A percentile compares a stretch with the other conserved stretches of the same genome.
phyloP scores from a whole-genome alignment of 2,797 vertebrate genomes.

The Cirrhinus molitorella region DNA sequence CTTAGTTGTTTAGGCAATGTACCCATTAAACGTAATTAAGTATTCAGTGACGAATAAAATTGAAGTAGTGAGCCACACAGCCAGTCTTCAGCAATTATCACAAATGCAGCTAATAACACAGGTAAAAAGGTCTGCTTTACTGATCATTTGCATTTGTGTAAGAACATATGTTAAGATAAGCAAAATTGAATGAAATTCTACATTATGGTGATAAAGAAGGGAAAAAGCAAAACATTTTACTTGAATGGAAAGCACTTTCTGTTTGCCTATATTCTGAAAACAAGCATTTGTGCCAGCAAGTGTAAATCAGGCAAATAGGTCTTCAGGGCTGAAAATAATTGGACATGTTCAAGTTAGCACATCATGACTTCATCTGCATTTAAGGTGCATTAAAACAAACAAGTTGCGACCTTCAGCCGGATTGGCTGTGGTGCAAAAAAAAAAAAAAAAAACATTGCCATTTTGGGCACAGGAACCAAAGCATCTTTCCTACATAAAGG shows the following conservation, averaged over 20 bases:
- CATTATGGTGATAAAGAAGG: neutral
- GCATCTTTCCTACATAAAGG: too few relatives aligned
- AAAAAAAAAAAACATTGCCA: too few relatives aligned
- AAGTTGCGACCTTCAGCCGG: neutral
- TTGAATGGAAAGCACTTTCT: neutral
- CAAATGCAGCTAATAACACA: conserved; percentile 12
- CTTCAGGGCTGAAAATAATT: conserved; percentile 17
- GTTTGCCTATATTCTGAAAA: neutral
- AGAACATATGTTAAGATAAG: neutral
- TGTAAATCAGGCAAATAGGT: neutral
- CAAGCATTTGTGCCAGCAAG: neutral
- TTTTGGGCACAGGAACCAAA: neutral
- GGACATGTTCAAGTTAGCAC: conserved; percentile 19
- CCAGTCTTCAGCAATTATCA: conserved; percentile 21
- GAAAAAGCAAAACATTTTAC: neutral
- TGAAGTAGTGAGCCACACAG: conserved; percentile 33
- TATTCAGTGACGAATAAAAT: conserved; percentile 50
- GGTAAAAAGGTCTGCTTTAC: neutral
- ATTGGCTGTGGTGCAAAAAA: conserved; percentile 4
- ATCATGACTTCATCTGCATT: conserved; percentile 24
- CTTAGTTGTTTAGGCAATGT: conserved; percentile 26
- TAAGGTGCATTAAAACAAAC: conserved; percentile 31
- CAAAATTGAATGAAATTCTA: neutral
- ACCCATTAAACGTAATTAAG: conserved; percentile 46
- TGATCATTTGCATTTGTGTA: neutral